Evolutionary conservation across 2,888 invertebrate genomes (phyloP), one percentile per base, ranked within the genome.

Genomic region (Metalampra italica): DNA sequence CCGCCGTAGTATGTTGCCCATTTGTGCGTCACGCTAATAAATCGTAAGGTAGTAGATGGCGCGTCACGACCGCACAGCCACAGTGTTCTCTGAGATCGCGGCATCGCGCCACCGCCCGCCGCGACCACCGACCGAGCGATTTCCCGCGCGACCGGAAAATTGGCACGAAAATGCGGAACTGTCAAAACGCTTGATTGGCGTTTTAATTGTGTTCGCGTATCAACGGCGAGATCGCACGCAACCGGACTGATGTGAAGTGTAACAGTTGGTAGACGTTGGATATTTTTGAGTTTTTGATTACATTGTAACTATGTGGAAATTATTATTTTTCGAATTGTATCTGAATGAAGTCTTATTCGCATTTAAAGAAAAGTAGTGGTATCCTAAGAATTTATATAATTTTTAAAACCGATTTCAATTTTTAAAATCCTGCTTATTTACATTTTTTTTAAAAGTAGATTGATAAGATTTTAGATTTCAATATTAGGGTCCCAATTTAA

Each of bases 161-260:
- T 85, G 79, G 82, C 87, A 87, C 87, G 84, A 88, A 88, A 88
- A 88, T 87, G 86, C 73, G 70, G 75, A 82, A 75, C 71, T 75
- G 78, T 77, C 80, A 79, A 71, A 71, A 64, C 70, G 68, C 64
- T 59, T 57, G 58, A 75, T 59, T 65, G 66, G 57, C 71, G 62
- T 74, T 72, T 72, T 51, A 63, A 64, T 71, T 69, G 68, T 57
- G 56, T 63, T 62, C 51, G 45, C 43, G 53, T 52, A 49, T 50
- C 56, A 49, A 52, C 55, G 54, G 45, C 53, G 64, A 48, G 54
- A 56, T 55, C 50, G 39, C 54, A 47, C 50, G n/a, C 36, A 36
- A 52, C 55, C 54, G 55, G 55, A 54, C 54, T 57, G 22, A 22
- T 47, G 53, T 53, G 45, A 50, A 53, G 50, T 53, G 50, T 41